These are phyloP conservation scores for Caenorhabditis tropicalis DNA, from an alignment of 1,140 invertebrate species.

Conservation along the genomic window DNA sequence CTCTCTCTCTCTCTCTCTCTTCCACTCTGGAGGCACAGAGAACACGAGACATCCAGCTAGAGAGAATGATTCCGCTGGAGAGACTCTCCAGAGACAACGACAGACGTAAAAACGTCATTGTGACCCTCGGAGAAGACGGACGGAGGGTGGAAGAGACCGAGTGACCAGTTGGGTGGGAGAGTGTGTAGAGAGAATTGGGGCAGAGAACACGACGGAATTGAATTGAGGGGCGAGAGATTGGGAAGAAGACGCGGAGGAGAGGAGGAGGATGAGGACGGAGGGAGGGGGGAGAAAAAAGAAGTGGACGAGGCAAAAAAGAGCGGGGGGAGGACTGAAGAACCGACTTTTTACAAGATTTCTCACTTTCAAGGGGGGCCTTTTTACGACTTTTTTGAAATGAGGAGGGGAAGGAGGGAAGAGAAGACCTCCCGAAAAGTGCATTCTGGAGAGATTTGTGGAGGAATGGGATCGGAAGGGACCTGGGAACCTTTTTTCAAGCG, in stretches of 20 bases:
- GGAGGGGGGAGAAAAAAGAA: not conserved
- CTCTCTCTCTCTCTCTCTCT: not conserved
- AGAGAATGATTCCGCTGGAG: not conserved
- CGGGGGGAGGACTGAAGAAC: not conserved
- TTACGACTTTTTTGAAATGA: not conserved
- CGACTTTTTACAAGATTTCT: slow-evolving; percentile 25
- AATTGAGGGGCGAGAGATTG: not conserved
- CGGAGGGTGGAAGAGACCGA: not conserved
- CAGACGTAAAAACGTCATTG: not conserved
- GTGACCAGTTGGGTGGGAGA: not conserved
- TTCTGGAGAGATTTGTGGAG: not conserved
- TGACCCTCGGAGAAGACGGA: no score
- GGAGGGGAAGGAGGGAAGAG: not conserved
- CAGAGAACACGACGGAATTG: not conserved
- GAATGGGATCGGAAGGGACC: not conserved
- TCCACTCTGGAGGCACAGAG: not conserved
- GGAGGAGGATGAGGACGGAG: not conserved
- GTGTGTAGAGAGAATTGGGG: not conserved
- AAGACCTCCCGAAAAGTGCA: not conserved
- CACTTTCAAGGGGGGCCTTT: not conserved
- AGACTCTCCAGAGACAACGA: not conserved
- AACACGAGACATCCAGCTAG: not conserved
- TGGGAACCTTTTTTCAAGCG: no score
- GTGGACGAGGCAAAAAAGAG: not conserved
- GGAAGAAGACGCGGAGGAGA: not conserved